Evolutionary conservation across 2,113 vertebrate genomes (phyloP), one percentile per base, ranked within the genome.

Genomic region (Pomatostomus ruficeps): DNA sequence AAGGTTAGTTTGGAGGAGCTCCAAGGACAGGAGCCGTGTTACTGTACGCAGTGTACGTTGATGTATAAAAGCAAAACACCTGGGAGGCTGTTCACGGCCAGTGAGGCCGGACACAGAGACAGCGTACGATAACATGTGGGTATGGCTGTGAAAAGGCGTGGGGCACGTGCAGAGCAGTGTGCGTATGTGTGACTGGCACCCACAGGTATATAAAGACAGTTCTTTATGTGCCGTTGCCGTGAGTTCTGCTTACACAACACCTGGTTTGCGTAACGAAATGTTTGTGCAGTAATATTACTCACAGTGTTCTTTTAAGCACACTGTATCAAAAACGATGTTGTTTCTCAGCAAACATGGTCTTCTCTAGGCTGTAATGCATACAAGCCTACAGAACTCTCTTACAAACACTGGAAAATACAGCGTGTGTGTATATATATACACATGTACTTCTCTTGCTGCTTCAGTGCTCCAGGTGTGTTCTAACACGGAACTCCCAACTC

Each of bases 1-100:
- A 99, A 99, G 98, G 99, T 99, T 97, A 98, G 98, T 98, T 97
- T 97, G 95, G 97, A 97, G 91, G 80, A 97, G 85, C 94, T 97
- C 52, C 33, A 75, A 75, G 88, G 91, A 14, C 75, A 92, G 95
- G 85, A 96, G 76, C 58, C 74, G 35, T 77, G 48, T 74, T 75
- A 40, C 70, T 85, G 80, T 97, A n/a, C 45, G 21, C 71, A 52
- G 51, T 52, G 14, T 21, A 28, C 29, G 43, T 92, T 81, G 55
- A 85, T 80, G 36, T 77, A 33, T 76, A 70, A 80, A 92, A 87
- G 26, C 73, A 62, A 33, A 65, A 72, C 13, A 55, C 94, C 43
- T 54, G 88, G 54, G 93, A 89, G 54, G 38, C 35, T 58, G 5
- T 59, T 73, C 4, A 20, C 38, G 16, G 13, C 61, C 94, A 81